Evolutionary conservation across 2,888 invertebrate species (phyloP), one percentile per base, ranked within the genome.

Genomic region (Amphipyra tragopoginis): DNA sequence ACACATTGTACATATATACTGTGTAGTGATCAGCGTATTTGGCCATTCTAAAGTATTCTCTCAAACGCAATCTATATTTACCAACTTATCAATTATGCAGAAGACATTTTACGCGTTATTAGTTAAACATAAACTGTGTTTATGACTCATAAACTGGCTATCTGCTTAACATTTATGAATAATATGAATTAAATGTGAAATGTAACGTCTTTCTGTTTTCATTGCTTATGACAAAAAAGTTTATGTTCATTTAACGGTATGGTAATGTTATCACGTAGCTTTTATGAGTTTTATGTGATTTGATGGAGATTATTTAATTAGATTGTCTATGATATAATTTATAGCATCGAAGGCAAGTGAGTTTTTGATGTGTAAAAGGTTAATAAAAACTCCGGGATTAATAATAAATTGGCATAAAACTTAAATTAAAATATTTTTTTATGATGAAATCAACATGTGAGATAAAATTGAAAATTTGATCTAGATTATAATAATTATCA

Each of bases 121-220:
- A 69, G 43, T 65, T 50, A 15, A 8, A 51, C 63, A 72, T 76
- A 54, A 76, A 74, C 53, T 45, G 54, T 48, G 47, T 72, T 77
- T 65, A 72, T 72, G 15, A 57, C 54, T 63, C 79, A 48, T 79
- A 77, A 79, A 72, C 59, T 51, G 57, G 14, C 52, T 65, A 55
- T 65, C 65, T 63, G 29, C 38, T 75, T 72, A 53, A 60, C 58
- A 65, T 75, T 66, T 69, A 74, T 76, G 71, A 70, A 68, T 75
- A 59, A 44, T 54, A 70, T 63, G 45, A 76, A 78, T 76, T 67
- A 60, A 66, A 68, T 60, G 43, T 52, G 38, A 56, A 55, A 61
- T 9, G 10, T 44, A 54, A 58, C 47, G 47, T 36, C 44, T 58
- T 60, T 69, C 54, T 61, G 53, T 34, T 65, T 68, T 68, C 48